Conservation (phyloP, 2,113 vertebrate genomes). For the Platysternon megacephalum region DNA sequence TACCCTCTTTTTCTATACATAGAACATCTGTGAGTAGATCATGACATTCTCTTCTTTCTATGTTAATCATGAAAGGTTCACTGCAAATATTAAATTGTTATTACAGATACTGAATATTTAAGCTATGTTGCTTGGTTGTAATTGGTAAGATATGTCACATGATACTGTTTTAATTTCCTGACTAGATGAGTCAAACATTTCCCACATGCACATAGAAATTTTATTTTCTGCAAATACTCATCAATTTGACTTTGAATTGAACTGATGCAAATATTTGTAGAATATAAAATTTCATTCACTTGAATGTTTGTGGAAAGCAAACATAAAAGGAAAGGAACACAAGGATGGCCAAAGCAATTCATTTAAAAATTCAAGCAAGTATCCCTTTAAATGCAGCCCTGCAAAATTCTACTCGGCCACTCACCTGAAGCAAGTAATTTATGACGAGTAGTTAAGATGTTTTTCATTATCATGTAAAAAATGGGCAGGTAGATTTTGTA, state of each 20-base stretch:
- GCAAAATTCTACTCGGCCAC: neutral
- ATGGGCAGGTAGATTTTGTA: neutral
- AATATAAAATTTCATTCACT: neutral
- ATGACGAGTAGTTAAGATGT: neutral
- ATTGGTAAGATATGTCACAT: neutral
- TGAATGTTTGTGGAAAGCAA: neutral
- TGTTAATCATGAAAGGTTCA: neutral
- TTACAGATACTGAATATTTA: neutral
- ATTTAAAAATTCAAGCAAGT: neutral
- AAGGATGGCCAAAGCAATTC: neutral
- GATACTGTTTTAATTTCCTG: neutral
- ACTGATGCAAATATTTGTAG: neutral
- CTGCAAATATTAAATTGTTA: neutral
- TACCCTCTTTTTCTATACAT: rapidly evolving
- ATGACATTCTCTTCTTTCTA: neutral
- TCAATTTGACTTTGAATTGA: neutral
- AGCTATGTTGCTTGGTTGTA: neutral
- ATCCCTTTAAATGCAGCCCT: neutral
- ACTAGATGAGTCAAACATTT: neutral
- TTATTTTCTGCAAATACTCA: neutral
- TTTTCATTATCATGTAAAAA: neutral
- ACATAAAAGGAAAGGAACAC: neutral
- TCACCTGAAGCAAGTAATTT: neutral
- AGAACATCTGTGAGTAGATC: neutral
- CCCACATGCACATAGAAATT: neutral